Conservation (phyloP, 2,797 vertebrate genomes). For the Chloroceryle inda region DNA sequence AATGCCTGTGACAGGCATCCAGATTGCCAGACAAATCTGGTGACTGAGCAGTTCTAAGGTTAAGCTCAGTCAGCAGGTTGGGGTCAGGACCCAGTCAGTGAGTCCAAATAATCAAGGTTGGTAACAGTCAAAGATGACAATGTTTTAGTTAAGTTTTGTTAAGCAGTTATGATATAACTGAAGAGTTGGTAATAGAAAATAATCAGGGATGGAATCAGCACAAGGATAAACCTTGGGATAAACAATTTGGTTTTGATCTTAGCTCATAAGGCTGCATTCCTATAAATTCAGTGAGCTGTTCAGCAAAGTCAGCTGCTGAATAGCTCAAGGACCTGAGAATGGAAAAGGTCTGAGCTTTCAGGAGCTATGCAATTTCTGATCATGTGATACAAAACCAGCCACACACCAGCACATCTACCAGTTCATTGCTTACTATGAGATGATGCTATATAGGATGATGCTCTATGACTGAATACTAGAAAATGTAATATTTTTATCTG, state of each 20-base stretch:
- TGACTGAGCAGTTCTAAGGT: background rate
- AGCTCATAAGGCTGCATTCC: background rate
- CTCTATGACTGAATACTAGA: background rate
- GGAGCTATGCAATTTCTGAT: background rate
- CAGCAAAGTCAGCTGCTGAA: background rate
- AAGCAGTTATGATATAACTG: background rate
- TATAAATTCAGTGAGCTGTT: background rate
- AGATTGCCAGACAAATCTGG: background rate
- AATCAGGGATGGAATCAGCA: background rate
- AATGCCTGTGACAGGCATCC: background rate
- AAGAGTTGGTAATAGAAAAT: background rate
- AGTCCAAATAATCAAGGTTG: background rate
- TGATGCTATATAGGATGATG: background rate
- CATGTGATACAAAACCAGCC: background rate
- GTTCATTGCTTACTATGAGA: background rate
- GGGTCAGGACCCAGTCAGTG: background rate
- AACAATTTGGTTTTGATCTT: background rate
- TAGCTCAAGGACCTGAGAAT: background rate
- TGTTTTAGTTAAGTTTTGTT: background rate
- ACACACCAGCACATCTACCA: background rate
- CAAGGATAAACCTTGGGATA: background rate
- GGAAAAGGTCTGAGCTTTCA: background rate
- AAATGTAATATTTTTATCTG: background rate
- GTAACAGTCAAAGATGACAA: background rate
- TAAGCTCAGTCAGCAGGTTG: background rate